Conservation (phyloP, 2,113 vertebrate genomes). For the Pardalotus punctatus region DNA sequence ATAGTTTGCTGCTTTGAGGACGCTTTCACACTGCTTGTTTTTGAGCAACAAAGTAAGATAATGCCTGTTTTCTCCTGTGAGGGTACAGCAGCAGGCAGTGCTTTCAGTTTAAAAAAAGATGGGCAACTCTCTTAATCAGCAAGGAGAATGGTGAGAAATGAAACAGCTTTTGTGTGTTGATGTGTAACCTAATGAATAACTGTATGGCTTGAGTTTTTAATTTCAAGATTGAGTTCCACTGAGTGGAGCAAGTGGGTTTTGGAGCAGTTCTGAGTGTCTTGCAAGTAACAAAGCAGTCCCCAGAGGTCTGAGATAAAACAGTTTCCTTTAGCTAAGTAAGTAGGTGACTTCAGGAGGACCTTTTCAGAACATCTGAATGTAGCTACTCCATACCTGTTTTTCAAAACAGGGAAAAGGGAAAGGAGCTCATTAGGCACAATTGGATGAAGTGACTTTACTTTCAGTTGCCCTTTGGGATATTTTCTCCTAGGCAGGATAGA, state of each 20-base stretch:
- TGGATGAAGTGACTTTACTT: not conserved
- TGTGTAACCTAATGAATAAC: not conserved
- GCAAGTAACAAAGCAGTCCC: not conserved
- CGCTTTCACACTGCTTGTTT: not conserved
- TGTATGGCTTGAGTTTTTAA: not conserved
- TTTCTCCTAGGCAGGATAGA: not conserved
- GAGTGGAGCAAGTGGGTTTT: not conserved
- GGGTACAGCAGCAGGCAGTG: fast-evolving
- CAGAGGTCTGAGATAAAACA: not conserved
- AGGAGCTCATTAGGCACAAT: not conserved
- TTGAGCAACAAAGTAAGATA: not conserved
- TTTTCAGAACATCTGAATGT: not conserved
- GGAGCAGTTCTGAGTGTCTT: not conserved
- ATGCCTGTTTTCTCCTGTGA: not conserved
- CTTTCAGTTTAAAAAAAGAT: not conserved
- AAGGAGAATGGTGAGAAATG: not conserved
- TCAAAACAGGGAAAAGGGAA: not conserved
- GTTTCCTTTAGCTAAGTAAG: not conserved
- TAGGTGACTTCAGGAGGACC: not conserved
- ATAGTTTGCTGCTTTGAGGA: not conserved
- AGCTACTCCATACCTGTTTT: not conserved
- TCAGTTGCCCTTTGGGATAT: not conserved
- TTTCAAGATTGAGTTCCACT: not conserved
- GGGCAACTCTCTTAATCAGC: not conserved
- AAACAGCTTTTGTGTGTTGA: not conserved